These are phyloP conservation scores for Grammomys surdaster DNA, from an alignment of 2,113 vertebrate genomes.

Conservation along the genomic window DNA sequence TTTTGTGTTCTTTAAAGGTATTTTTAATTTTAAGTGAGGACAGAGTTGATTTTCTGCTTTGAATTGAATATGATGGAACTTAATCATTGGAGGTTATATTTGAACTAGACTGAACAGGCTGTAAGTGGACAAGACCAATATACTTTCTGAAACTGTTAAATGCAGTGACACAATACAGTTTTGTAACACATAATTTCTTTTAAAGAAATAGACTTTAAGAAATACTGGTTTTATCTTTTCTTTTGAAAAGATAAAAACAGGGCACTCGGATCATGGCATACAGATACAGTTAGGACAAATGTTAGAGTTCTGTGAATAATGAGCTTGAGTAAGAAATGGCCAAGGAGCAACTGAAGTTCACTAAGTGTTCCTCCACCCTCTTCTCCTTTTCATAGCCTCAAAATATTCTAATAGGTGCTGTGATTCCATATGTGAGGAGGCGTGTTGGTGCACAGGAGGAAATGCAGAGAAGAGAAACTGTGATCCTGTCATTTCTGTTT, in stretches of 20 bases:
- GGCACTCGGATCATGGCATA: not conserved
- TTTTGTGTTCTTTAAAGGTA: conserved; percentile 36
- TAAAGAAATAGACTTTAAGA: conserved; percentile 44
- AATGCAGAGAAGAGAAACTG: conserved; percentile 22
- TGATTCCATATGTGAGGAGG: not conserved
- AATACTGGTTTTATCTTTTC: not conserved
- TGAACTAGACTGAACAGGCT: conserved; percentile 10
- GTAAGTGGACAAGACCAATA: not conserved
- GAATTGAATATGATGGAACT: conserved; percentile 2
- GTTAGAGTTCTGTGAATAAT: not conserved
- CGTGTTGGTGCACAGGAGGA: not conserved
- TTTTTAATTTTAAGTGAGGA: conserved; percentile 37
- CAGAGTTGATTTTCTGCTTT: conserved; percentile 55
- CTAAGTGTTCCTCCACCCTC: not conserved
- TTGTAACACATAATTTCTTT: conserved; percentile 53
- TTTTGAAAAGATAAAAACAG: conserved; percentile 12
- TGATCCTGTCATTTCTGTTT: conserved; percentile 15
- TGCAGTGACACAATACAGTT: conserved; percentile 13
- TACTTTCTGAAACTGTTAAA: conserved; percentile 51
- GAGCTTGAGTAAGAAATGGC: not conserved
- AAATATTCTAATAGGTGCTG: not conserved
- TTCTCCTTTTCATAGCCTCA: conserved; percentile 37
- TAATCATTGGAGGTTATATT: conserved; percentile 50
- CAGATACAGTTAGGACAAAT: conserved; percentile 37
- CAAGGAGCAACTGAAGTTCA: conserved; percentile 30